Conservation (phyloP, 2,888 invertebrate genomes). For the Diachrysia chrysitis region DNA sequence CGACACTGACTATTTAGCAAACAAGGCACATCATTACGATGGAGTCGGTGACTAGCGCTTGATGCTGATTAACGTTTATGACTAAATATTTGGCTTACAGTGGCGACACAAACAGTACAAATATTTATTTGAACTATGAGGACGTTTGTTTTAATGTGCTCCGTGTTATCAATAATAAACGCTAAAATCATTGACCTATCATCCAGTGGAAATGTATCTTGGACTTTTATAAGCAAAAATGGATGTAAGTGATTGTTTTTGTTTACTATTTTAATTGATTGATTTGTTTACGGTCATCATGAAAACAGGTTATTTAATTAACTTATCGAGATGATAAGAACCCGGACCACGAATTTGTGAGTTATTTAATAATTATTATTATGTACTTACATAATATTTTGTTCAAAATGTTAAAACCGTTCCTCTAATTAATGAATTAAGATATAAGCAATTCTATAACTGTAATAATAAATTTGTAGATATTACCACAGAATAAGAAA, state of each 20-base stretch:
- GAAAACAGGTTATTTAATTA: constrained; percentile 22
- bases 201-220: constrained; percentile 57
- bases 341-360: constrained; percentile 6
- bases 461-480: too few relatives aligned
- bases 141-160: constrained; percentile 48
- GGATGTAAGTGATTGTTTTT: constrained; percentile 76
- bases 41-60: constrained; percentile 18
- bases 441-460: too few relatives aligned
- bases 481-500: too few relatives aligned
- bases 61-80: constrained; percentile 40
- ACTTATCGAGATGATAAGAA: constrained; percentile 27
- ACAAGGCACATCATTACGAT: constrained; percentile 45
- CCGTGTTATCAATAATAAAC: constrained; percentile 34
- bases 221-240: constrained; percentile 79
- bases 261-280: background rate
- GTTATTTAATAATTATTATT: background rate
- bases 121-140: constrained; percentile 48
- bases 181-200: constrained; percentile 55
- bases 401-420: background rate
- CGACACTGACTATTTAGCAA: constrained; percentile 34
- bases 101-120: constrained; percentile 42
- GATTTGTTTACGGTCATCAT: background rate
- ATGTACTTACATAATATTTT: background rate
- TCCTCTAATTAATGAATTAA: background rate
- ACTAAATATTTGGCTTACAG: constrained; percentile 35